phyloP scores from a whole-genome alignment of 2,888 invertebrate species.

The Philereme vetulata region DNA sequence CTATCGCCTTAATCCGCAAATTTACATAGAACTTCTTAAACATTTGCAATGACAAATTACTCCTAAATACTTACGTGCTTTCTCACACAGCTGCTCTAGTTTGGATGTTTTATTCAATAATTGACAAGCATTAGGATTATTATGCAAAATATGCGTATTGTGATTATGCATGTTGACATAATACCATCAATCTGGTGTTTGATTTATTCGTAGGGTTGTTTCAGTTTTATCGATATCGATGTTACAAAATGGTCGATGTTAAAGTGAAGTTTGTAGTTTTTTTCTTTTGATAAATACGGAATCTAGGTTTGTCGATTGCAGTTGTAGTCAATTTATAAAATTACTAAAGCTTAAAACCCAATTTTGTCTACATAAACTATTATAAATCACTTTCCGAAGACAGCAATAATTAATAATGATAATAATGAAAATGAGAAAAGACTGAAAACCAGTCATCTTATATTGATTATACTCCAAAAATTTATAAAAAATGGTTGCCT shows the following conservation, averaged over 20 bases:
- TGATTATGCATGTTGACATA: slow-evolving; percentile 80
- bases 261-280: no score
- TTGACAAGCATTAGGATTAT: slow-evolving; percentile 73
- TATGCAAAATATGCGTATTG: slow-evolving; percentile 73
- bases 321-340: no score
- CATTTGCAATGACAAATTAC: slow-evolving; percentile 78
- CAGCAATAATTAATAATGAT: no score
- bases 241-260: neutral
- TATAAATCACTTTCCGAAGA: no score
- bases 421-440: no score
- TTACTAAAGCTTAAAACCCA: no score
- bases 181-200: slow-evolving; percentile 79
- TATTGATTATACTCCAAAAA: no score
- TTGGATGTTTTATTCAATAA: slow-evolving; percentile 75
- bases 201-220: slow-evolving; percentile 63
- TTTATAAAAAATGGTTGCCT: no score
- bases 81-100: slow-evolving; percentile 73
- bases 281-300: no score
- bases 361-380: no score
- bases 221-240: slow-evolving; percentile 43
- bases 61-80: slow-evolving; percentile 44
- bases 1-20: slow-evolving; percentile 51
- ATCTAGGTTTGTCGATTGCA: no score
- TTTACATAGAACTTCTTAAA: slow-evolving; percentile 57
- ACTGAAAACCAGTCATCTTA: no score